Evolutionary conservation across 2,113 vertebrate species (phyloP), one percentile per base, ranked within the genome.

Genomic region (Silurus meridionalis): DNA sequence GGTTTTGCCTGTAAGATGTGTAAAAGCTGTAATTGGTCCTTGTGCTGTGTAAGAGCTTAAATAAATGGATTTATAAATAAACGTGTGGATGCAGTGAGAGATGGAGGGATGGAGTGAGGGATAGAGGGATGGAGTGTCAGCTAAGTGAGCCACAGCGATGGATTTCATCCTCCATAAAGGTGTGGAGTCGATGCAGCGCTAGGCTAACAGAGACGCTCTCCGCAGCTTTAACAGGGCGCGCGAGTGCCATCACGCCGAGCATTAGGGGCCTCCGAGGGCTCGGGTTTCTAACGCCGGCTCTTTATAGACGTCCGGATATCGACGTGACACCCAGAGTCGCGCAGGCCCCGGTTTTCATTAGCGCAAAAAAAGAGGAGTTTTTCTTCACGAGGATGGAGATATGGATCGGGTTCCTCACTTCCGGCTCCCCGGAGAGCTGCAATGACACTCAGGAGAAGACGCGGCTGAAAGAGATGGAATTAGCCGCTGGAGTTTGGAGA

Each of bases 101-200:
- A 37, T 37, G 28, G 28, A 37, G 28, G 28, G 28, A 37, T 37
- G 28, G 28, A 37, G 28, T 37, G 28, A 37, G 28, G 28, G 28
- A 37, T 37, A 37, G 28, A 37, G 90, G 91, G 79, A 80, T 87
- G 74, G 58, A 75, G 88, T 87, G 93, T 93, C 92, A 90, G 91
- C 93, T 92, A 91, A 82, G 91, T 92, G 93, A 93, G 93, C 75
- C 92, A 91, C 83, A 85, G 90, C 91, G 93, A 94, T 94, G 90
- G 94, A 95, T 94, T 91, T 63, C 13, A 93, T 91, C 89, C 91
- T 94, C 92, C 90, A 93, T 92, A 94, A 94, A 93, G 92, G 93
- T 93, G 90, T 87, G 84, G 60, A 92, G 94, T 94, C 93, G 90
- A 94, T 94, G 93, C 91, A 63, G 86, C 88, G 88, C 88, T 2